Conservation (phyloP, 2,888 invertebrate genomes). For the Enoplolaimus lenunculus region DNA sequence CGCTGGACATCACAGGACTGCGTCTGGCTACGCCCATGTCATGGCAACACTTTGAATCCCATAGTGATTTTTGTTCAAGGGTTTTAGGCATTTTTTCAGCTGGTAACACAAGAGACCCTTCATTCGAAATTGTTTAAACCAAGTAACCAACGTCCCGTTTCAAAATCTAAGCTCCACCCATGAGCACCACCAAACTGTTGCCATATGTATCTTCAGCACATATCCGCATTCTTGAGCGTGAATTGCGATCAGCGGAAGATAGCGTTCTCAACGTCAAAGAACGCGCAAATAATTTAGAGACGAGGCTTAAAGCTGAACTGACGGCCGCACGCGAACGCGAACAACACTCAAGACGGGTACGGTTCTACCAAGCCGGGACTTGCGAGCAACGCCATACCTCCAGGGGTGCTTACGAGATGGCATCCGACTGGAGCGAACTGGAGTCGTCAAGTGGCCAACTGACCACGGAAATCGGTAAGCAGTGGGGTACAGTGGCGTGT, state of each 20-base stretch:
- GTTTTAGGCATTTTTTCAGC: no score
- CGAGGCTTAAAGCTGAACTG: neutral
- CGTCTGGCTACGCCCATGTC: no score
- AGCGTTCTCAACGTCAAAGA: neutral
- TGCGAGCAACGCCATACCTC: neutral
- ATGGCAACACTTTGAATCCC: no score
- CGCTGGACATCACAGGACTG: no score
- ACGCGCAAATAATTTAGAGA: neutral
- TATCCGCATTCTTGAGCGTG: constrained; percentile 13
- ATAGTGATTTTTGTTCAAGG: no score
- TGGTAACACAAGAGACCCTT: no score
- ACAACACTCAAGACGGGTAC: neutral
- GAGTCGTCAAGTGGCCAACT: neutral
- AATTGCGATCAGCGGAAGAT: constrained; percentile 10
- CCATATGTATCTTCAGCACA: constrained; percentile 2
- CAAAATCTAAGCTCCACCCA: no score
- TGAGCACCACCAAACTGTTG: no score
- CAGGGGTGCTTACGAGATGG: neutral
- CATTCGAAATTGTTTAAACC: no score
- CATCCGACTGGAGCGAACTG: neutral
- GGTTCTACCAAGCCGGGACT: neutral
- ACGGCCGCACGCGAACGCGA: neutral
- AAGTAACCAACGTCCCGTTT: no score
- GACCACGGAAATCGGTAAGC: neutral
- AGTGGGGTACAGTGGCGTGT: no score